Percentiles rank a stretch among this genome's conserved stretches.
These are phyloP conservation scores for Chinchilla lanigera DNA, from an alignment of 2,113 vertebrate species.

Conservation along the genomic window DNA sequence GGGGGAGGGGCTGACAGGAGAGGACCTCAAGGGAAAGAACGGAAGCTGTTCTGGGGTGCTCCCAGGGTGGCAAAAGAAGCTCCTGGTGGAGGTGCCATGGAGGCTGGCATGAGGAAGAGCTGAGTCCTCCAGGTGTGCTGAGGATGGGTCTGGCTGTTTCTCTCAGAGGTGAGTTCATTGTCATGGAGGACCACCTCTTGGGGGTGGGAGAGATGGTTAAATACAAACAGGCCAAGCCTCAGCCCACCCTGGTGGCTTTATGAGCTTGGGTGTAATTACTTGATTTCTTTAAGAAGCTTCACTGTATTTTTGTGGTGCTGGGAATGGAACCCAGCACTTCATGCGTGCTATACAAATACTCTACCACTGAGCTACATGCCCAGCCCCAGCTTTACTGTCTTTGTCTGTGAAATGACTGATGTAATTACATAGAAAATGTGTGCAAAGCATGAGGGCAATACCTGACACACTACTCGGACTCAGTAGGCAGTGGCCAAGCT, in stretches of 20 bases:
- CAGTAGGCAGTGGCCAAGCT: neutral
- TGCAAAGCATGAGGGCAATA: neutral
- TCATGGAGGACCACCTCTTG: neutral
- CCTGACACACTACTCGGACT: neutral
- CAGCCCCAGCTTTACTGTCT: neutral
- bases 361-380: neutral
- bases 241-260: neutral
- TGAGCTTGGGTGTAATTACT: neutral
- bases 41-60: neutral
- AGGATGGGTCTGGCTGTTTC: neutral
- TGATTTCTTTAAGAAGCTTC: neutral
- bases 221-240: neutral
- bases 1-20: neutral
- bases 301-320: neutral
- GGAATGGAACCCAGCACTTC: neutral
- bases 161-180: neutral
- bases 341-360: neutral
- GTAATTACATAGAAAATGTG: neutral
- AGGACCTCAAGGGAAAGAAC: neutral
- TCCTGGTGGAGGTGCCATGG: rapidly evolving
- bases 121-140: neutral
- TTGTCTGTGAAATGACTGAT: neutral
- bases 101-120: neutral
- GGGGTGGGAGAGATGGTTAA: too few species aligned
- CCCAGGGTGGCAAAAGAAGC: neutral